Conservation (phyloP, 2,113 vertebrate species). For the Cryptotis parvus region DNA sequence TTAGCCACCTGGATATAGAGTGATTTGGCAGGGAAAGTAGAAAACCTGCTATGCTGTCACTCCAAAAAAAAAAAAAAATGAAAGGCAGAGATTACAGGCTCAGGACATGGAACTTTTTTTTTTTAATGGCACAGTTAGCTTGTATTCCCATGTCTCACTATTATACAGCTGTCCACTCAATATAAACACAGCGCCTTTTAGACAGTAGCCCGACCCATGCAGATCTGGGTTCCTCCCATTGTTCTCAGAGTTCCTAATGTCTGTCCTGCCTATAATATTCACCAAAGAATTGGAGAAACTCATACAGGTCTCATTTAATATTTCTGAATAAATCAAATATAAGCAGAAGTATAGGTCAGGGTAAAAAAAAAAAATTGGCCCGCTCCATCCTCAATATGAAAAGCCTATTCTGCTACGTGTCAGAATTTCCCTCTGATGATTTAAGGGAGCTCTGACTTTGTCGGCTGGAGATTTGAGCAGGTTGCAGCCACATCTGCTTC, state of each 20-base stretch:
- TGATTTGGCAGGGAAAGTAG: not conserved
- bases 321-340: not conserved
- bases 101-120: not conserved
- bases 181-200: too few species aligned
- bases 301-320: not conserved
- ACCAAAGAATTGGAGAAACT: not conserved
- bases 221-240: not conserved
- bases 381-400: too few species aligned
- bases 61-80: not conserved
- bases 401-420: too few species aligned
- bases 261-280: too few species aligned
- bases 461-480: not conserved
- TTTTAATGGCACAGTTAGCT: not conserved
- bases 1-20: not conserved
- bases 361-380: too few species aligned
- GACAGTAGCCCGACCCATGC: not conserved
- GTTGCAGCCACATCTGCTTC: not conserved
- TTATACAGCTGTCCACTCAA: not conserved
- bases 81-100: not conserved
- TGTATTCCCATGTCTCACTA: not conserved
- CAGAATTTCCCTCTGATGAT: not conserved
- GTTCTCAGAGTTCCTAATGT: not conserved
- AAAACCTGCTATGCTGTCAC: too few species aligned
- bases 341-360: not conserved
- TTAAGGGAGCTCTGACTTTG: not conserved